These are phyloP conservation scores for Spea bombifrons DNA, from an alignment of 2,113 vertebrate genomes.

Conservation along the genomic window DNA sequence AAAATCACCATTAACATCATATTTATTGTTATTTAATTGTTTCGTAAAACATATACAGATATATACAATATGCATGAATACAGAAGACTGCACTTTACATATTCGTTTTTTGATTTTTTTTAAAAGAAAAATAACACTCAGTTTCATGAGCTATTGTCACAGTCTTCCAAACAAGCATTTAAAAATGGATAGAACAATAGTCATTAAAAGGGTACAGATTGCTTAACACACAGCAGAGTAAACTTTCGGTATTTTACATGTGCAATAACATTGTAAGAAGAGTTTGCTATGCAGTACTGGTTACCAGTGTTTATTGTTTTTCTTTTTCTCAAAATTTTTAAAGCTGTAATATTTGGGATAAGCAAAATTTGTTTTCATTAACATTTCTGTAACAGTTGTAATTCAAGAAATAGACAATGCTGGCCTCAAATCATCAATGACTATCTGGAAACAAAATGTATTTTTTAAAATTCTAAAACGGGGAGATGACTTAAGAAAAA, in stretches of 20 bases:
- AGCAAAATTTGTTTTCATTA: conserved; percentile 45
- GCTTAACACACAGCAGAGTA: conserved; percentile 94
- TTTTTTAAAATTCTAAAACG: too few relatives aligned
- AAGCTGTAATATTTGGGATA: conserved; percentile 64
- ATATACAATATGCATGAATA: conserved; percentile 99
- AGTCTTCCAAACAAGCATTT: conserved; percentile 95
- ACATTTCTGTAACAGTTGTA: conserved; percentile 5
- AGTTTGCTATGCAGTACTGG: conserved; percentile 74
- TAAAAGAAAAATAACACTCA: conserved; percentile 83
- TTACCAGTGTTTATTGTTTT: conserved; percentile 69
- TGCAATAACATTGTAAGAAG: conserved; percentile 86
- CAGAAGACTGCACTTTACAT: conserved; percentile 99
- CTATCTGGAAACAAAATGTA: background rate
- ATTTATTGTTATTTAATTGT: conserved; percentile 99
- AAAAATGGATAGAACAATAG: conserved; percentile 87
- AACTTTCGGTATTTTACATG: conserved; percentile 94
- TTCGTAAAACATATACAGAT: conserved; percentile 99
- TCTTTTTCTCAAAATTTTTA: conserved; percentile 63
- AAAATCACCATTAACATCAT: conserved; percentile 93
- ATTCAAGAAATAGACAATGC: background rate
- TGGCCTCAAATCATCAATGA: background rate
- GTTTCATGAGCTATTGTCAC: conserved; percentile 88
- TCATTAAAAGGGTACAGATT: conserved; percentile 89
- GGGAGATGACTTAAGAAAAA: too few relatives aligned
- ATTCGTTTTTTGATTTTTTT: conserved; percentile 79